Conservation (phyloP, 2,888 invertebrate genomes). For the Harmothoe impar region DNA sequence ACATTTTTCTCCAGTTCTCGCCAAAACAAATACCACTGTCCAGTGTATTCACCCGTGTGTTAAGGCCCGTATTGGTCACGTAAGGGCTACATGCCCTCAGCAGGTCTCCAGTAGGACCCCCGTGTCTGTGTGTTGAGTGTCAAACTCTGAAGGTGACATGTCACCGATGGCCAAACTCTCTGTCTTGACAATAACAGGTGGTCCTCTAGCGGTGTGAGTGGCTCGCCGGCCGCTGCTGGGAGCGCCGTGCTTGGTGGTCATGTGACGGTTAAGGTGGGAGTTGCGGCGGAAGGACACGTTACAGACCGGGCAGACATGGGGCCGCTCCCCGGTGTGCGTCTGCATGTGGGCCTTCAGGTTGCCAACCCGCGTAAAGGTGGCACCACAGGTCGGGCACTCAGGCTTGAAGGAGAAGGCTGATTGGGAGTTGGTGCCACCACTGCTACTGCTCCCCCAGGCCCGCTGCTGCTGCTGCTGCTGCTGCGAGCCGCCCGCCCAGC, state of each 20-base stretch:
- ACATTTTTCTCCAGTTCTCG: too few species aligned
- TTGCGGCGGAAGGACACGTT: constrained; percentile 12
- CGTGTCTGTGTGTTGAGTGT: too few species aligned
- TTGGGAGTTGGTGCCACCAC: neutral
- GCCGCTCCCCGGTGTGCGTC: constrained; percentile 43
- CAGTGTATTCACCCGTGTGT: too few species aligned
- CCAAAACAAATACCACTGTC: too few species aligned
- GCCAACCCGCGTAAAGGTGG: neutral
- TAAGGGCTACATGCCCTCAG: too few species aligned
- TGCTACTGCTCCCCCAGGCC: constrained; percentile 10
- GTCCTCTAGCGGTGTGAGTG: too few species aligned
- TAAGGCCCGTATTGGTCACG: too few species aligned
- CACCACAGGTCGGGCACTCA: constrained; percentile 22
- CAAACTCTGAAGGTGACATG: too few species aligned
- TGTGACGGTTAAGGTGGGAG: constrained; percentile 15
- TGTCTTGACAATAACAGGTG: too few species aligned
- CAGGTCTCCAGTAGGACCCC: too few species aligned
- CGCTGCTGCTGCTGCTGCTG: neutral
- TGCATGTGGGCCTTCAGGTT: constrained; percentile 16
- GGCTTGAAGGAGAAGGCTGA: neutral
- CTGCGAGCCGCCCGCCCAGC: neutral
- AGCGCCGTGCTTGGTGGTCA: neutral
- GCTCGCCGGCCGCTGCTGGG: neutral
- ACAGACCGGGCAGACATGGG: neutral
- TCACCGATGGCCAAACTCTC: too few species aligned